Evolutionary conservation across 2,888 invertebrate species (phyloP), one percentile per base, ranked within the genome.

Genomic region (Caenorhabditis afra): DNA sequence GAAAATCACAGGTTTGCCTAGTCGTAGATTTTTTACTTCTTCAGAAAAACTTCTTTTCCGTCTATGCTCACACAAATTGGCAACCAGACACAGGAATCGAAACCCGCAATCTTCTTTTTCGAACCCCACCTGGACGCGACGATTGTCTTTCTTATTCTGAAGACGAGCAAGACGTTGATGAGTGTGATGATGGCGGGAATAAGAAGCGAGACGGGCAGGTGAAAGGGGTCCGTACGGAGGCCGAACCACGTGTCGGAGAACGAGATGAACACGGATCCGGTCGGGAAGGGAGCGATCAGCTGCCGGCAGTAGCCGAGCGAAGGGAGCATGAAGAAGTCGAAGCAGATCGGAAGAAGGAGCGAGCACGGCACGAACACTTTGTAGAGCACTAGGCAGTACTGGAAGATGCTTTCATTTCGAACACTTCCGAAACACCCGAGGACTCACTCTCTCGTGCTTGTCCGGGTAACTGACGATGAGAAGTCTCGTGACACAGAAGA

Each of bases 211-310:
- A 57, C 11, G 14, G 39, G 57, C 3, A 57, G 41, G 12, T 57
- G 57, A 18, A 57, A 11, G 16, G 41, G 22, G 22, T 57, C 57
- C 14, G 57, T 57, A n/a, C 57, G 57, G 11, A 57, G n/a, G 41
- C 22, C 14, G 7, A 41, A 10, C 39, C 41, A 41, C 12, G 57
- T 57, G 8, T 37, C 57, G 4, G 39, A 3, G 41, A 57, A 57
- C 16, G 57, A 57, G n/a, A 57, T 57, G 41, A 57, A 57, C 12
- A 57, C 37, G 12, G 57, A 18, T 57, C 57, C 57, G 18, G 3
- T 35, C 10, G 35, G 22, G 16, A 35, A 53, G 16, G 53, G 53
- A 35, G 37, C 16, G 23, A 14, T 29, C 3, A 53, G 35, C 11
- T 20, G 44, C 1, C 58, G 22, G n/a, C 39, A 58, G 29, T 58